Evolutionary conservation across 2,888 invertebrate species (phyloP).

Genomic region (Steinernema hermaphroditum): DNA sequence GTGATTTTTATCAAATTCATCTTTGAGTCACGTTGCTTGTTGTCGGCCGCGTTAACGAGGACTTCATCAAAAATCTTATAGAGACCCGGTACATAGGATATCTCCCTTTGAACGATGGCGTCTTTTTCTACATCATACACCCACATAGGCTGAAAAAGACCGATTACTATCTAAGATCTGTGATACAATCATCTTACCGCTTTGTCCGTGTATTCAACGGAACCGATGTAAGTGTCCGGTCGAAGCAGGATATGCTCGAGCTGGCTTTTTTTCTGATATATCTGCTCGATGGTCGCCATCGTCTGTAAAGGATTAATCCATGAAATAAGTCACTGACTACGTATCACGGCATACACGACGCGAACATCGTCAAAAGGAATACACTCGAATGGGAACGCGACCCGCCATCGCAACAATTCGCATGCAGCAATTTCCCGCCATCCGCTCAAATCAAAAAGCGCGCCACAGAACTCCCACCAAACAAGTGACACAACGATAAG

Average conservation of each 20-base stretch:
- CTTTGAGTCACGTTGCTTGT: slow-evolving; percentile 63
- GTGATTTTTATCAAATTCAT: slow-evolving; percentile 72
- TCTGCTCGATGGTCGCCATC: slow-evolving; percentile 81
- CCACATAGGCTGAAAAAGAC: slow-evolving; percentile 81
- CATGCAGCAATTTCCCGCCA: too few relatives aligned
- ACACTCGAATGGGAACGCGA: too few relatives aligned
- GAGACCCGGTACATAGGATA: slow-evolving; percentile 91
- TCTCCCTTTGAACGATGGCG: slow-evolving; percentile 81
- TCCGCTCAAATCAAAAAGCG: too few relatives aligned
- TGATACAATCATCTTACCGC: slow-evolving; percentile 38
- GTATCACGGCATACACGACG: too few relatives aligned
- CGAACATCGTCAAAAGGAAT: too few relatives aligned
- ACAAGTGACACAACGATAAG: too few relatives aligned
- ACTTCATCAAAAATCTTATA: slow-evolving; percentile 99
- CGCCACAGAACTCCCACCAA: too few relatives aligned
- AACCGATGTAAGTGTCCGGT: slow-evolving; percentile 96
- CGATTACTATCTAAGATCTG: too few relatives aligned
- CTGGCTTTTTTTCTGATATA: slow-evolving; percentile 97
- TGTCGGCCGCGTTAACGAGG: slow-evolving; percentile 75
- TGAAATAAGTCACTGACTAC: too few relatives aligned
- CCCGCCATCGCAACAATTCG: too few relatives aligned
- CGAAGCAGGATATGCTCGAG: slow-evolving; percentile 94
- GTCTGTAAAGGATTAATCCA: too few relatives aligned
- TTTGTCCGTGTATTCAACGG: slow-evolving; percentile 68
- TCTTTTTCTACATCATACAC: slow-evolving; percentile 77